A percentile compares a stretch with the other conserved stretches of the same genome.
These are phyloP conservation scores for Tenodera sinensis DNA, from an alignment of 2,888 invertebrate species.

Conservation along the genomic window DNA sequence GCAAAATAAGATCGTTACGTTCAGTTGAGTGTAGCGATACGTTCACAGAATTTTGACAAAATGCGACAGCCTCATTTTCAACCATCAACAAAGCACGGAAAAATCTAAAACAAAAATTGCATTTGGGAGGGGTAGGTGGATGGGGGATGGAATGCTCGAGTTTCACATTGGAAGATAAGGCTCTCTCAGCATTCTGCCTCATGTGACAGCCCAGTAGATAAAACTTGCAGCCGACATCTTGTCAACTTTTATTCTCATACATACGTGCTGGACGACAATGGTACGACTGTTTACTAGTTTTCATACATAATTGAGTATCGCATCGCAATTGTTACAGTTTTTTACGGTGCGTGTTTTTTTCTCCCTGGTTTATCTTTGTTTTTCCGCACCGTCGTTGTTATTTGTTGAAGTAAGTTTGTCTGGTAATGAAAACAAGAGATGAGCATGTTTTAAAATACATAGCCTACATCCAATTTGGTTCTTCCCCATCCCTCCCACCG, in stretches of 20 bases:
- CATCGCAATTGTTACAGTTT: not conserved
- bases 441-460: conserved; percentile 32
- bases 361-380: conserved; percentile 15
- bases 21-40: not conserved
- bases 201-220: not conserved
- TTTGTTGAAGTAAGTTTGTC: conserved; percentile 18
- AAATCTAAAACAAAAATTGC: not conserved
- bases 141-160: conserved; percentile 34
- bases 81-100: conserved; percentile 17
- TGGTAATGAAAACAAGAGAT: conserved; percentile 33
- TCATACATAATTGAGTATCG: not conserved
- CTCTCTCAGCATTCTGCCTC: not conserved
- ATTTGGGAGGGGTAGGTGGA: not conserved
- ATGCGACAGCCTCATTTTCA: not conserved
- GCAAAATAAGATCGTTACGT: too few relatives aligned
- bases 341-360: not conserved
- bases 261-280: not conserved
- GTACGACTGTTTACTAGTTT: not conserved
- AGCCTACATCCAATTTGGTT: conserved; percentile 25
- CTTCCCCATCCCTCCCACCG: conserved; percentile 9
- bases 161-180: not conserved
- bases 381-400: conserved; percentile 16
- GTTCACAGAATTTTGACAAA: not conserved
- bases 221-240: not conserved
- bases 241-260: not conserved